Evolutionary conservation across 2,797 vertebrate genomes (phyloP).

Genomic region (Eutrigla gurnardus): DNA sequence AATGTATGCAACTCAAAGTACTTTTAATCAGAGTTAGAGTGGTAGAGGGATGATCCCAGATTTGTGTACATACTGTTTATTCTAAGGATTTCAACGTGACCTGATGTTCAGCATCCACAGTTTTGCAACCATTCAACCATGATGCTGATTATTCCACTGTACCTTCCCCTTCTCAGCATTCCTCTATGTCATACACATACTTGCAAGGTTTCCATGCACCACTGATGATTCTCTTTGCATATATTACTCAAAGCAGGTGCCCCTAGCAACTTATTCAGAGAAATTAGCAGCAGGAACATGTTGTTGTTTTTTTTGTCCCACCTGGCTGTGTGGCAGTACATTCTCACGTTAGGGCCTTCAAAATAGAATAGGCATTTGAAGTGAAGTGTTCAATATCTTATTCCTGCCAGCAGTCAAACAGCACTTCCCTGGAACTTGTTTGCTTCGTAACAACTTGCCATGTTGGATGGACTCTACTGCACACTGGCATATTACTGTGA

Average conservation of each 20-base stretch:
- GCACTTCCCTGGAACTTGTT: background rate
- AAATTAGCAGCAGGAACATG: conserved; percentile 4
- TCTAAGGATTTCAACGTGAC: background rate
- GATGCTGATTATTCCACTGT: conserved; percentile 15
- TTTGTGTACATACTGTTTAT: background rate
- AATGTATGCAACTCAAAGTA: no score
- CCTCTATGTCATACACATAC: conserved; percentile 5
- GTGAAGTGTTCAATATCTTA: background rate
- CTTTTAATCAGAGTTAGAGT: background rate
- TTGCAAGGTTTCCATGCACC: conserved; percentile 1
- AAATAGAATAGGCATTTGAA: background rate
- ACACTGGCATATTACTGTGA: background rate
- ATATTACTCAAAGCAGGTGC: conserved; percentile 15
- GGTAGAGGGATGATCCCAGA: background rate
- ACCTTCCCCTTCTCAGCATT: background rate
- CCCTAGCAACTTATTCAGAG: conserved; percentile 15
- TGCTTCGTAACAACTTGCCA: background rate
- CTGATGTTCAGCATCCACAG: background rate
- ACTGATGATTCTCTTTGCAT: conserved; percentile 7
- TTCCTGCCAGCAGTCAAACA: background rate
- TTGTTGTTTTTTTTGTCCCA: background rate
- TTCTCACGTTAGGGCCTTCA: background rate
- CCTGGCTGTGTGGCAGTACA: background rate
- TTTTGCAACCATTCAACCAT: conserved; percentile 6
- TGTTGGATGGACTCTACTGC: background rate